phyloP scores from a whole-genome alignment of 1,140 invertebrate species.

The Centruroides vittatus region DNA sequence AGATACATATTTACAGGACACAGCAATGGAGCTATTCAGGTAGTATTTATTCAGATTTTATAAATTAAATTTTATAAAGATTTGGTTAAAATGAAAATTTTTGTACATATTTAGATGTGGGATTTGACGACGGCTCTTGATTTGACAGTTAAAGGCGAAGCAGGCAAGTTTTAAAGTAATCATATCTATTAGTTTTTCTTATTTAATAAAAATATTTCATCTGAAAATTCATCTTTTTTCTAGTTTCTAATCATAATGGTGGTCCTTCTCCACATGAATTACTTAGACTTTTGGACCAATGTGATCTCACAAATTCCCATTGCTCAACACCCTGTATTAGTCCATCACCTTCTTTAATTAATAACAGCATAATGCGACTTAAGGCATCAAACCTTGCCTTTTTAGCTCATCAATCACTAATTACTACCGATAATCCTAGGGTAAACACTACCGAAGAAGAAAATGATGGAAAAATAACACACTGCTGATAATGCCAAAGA shows the following conservation, averaged over 20 bases:
- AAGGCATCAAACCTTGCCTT: conserved; percentile 58
- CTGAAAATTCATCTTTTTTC: background rate
- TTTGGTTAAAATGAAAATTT: background rate
- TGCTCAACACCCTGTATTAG: conserved; percentile 73
- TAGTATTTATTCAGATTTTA: conserved; percentile 10
- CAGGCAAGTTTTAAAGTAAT: conserved; percentile 31
- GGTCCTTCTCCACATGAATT: conserved; percentile 82
- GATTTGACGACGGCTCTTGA: conserved; percentile 91
- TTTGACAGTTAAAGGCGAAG: conserved; percentile 48
- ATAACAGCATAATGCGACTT: conserved; percentile 33
- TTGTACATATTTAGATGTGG: conserved; percentile 55
- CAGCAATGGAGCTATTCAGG: conserved; percentile 79
- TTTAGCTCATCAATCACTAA: conserved; percentile 25
- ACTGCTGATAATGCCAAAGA: too few species aligned
- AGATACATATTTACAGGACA: conserved; percentile 91
- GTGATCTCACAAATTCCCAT: conserved; percentile 70
- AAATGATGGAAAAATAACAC: too few species aligned
- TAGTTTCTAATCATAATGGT: conserved; percentile 43
- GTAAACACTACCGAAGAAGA: too few species aligned
- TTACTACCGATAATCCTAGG: background rate
- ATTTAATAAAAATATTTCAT: background rate
- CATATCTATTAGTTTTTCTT: background rate
- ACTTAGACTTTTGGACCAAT: conserved; percentile 77
- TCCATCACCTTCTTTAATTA: conserved; percentile 37
- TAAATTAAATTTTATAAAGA: background rate